phyloP scores from a whole-genome alignment of 2,113 vertebrate genomes.

The Eleginops maclovinus region DNA sequence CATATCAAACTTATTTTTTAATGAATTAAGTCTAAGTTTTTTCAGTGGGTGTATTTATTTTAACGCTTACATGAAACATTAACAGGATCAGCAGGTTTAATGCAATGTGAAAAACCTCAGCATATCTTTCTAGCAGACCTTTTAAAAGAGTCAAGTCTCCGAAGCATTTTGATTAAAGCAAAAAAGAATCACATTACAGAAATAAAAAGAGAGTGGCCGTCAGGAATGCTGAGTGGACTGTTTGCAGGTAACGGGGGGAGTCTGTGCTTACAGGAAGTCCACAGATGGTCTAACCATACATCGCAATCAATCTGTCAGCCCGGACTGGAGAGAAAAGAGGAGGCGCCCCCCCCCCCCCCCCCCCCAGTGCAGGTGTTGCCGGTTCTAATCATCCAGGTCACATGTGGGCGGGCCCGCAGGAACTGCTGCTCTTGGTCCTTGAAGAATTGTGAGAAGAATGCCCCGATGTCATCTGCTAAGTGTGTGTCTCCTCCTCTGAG shows the following conservation, averaged over 20 bases:
- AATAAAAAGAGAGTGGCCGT: constrained; percentile 28
- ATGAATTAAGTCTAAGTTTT: too few species aligned
- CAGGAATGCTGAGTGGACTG: constrained; percentile 64
- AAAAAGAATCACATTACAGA: constrained; percentile 56
- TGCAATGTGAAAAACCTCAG: constrained; percentile 45
- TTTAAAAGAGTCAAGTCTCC: constrained; percentile 61
- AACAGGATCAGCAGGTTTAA: not conserved
- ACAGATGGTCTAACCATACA: constrained; percentile 71
- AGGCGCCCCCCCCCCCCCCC: constrained; percentile 16
- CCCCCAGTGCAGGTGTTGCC: constrained; percentile 68
- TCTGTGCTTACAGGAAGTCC: constrained; percentile 43
- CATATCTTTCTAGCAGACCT: constrained; percentile 56
- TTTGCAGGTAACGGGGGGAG: constrained; percentile 48
- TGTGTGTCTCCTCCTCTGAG: constrained; percentile 53
- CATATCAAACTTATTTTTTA: too few species aligned
- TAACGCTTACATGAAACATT: constrained; percentile 29
- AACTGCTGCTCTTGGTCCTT: constrained; percentile 60
- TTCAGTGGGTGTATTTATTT: constrained; percentile 2
- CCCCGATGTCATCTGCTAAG: constrained; percentile 44
- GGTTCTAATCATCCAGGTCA: constrained; percentile 59
- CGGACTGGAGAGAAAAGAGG: constrained; percentile 10
- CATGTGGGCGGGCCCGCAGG: constrained; percentile 25
- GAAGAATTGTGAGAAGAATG: constrained; percentile 51
- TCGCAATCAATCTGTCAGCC: constrained; percentile 72
- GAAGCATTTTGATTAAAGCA: constrained; percentile 23